These are phyloP conservation scores for Coreius guichenoti DNA, from an alignment of 2,797 vertebrate species.

Conservation along the genomic window DNA sequence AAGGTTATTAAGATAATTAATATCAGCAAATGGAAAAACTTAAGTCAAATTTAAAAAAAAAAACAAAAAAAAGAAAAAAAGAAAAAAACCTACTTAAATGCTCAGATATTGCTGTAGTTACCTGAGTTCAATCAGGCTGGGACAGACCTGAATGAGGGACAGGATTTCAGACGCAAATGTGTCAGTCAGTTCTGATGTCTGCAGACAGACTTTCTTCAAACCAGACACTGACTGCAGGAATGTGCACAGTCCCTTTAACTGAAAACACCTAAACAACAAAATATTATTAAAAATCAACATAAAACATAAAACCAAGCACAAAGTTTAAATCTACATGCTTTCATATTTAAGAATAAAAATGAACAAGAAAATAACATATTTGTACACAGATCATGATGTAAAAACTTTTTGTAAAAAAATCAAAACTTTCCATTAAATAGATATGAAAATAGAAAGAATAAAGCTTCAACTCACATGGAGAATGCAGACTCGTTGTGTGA, in stretches of 20 bases:
- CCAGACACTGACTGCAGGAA: neutral
- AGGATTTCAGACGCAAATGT: neutral
- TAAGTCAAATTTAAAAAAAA: too few species aligned
- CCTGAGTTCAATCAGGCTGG: neutral
- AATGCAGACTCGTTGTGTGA: neutral
- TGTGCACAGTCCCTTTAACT: neutral
- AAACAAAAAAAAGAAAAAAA: too few species aligned
- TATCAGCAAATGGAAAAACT: neutral
- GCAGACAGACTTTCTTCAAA: constrained; percentile 1
- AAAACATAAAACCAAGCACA: too few species aligned
- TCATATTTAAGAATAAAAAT: too few species aligned
- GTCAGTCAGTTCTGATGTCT: neutral
- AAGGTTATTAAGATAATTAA: neutral
- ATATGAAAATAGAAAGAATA: neutral
- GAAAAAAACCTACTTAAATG: neutral
- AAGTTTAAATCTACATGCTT: too few species aligned
- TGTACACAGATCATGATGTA: neutral
- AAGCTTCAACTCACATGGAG: neutral
- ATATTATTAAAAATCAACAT: too few species aligned
- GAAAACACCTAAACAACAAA: neutral
- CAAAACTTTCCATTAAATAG: too few species aligned
- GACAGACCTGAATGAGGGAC: neutral
- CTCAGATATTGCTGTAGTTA: neutral
- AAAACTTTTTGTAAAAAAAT: too few species aligned
- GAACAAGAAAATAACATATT: too few species aligned